Conservation (phyloP, 2,888 invertebrate species). For the Nycteola revayana region DNA sequence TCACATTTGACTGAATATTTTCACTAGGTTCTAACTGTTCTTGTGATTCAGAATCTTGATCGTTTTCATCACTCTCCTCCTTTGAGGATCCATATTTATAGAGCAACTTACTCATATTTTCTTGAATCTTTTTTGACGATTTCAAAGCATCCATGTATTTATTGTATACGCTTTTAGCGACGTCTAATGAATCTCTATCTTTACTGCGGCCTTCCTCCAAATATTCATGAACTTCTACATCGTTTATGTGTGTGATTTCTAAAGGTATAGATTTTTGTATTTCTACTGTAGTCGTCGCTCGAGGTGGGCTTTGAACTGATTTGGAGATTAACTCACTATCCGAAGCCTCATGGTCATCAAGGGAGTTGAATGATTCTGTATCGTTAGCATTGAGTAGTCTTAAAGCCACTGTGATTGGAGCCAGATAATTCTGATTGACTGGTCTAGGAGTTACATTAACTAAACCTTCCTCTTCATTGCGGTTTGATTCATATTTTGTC, state of each 20-base stretch:
- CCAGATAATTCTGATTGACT: constrained; percentile 78
- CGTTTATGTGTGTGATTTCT: constrained; percentile 74
- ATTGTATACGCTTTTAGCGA: constrained; percentile 54
- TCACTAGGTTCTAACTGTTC: constrained; percentile 59
- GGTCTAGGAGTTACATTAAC: constrained; percentile 81
- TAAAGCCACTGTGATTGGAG: constrained; percentile 83
- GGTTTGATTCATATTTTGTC: constrained; percentile 29
- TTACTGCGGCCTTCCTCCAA: constrained; percentile 65
- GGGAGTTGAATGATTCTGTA: constrained; percentile 56
- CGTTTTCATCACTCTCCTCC: constrained; percentile 45
- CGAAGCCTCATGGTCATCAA: constrained; percentile 64
- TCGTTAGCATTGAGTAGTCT: constrained; percentile 73
- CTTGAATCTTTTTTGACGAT: constrained; percentile 59
- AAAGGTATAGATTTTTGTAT: constrained; percentile 84
- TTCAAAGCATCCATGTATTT: constrained; percentile 62
- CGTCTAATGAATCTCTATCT: constrained; percentile 47
- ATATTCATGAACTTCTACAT: constrained; percentile 70
- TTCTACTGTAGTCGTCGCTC: constrained; percentile 82
- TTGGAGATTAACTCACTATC: constrained; percentile 65
- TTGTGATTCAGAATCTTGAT: constrained; percentile 40
- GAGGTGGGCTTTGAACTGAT: constrained; percentile 60
- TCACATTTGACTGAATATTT: constrained; percentile 52
- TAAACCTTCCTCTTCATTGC: constrained; percentile 33
- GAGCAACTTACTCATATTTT: constrained; percentile 50
- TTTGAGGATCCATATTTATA: constrained; percentile 57